Evolutionary conservation across 2,888 invertebrate genomes (phyloP).

Genomic region (Mantis religiosa): DNA sequence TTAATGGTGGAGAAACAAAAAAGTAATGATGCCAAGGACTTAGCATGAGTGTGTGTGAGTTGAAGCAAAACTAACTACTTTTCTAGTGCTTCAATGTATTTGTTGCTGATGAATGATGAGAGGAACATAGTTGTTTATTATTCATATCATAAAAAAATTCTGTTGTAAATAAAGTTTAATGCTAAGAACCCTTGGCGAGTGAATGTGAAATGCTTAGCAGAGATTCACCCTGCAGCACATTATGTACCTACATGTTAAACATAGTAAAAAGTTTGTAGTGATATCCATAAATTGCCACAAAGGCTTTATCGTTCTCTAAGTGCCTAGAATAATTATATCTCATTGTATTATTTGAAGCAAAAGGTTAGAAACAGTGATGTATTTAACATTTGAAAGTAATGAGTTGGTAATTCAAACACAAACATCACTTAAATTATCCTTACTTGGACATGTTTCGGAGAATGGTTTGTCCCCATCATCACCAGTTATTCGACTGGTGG

Average conservation of each 20-base stretch:
- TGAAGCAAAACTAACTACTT: not conserved
- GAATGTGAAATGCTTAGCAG: not conserved
- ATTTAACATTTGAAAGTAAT: too few relatives aligned
- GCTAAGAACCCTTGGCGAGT: not conserved
- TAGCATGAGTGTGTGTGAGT: not conserved
- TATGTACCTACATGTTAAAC: not conserved
- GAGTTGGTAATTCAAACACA: too few relatives aligned
- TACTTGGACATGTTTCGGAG: too few relatives aligned
- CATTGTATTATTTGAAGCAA: too few relatives aligned
- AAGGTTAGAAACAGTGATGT: too few relatives aligned
- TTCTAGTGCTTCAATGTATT: not conserved
- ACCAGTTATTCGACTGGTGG: too few relatives aligned
- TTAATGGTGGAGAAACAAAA: not conserved
- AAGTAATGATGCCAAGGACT: not conserved
- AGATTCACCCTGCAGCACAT: not conserved
- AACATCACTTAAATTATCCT: too few relatives aligned
- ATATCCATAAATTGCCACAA: conserved; percentile 26
- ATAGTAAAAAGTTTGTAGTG: not conserved
- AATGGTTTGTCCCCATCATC: too few relatives aligned
- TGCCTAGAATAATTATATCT: conserved; percentile 26
- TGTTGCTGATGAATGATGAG: not conserved
- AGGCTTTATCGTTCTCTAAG: conserved; percentile 29
- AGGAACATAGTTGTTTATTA: not conserved
- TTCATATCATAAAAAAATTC: not conserved
- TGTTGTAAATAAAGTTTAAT: not conserved